phyloP scores from a whole-genome alignment of 2,797 vertebrate species.

The Ibycter americanus region DNA sequence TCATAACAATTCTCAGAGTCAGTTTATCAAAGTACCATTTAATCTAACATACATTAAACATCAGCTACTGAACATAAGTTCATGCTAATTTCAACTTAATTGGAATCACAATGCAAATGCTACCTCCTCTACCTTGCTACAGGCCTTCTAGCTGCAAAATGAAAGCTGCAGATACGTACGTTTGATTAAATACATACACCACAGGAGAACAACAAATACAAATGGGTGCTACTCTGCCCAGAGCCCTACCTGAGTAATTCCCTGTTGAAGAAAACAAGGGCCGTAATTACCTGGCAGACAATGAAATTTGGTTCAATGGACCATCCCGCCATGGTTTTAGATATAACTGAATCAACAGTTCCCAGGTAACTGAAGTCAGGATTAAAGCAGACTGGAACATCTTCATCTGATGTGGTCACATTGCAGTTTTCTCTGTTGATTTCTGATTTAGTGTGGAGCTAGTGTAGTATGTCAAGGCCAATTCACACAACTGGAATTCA shows the following conservation, averaged over 20 bases:
- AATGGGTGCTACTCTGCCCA: not conserved
- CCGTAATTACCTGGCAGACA: not conserved
- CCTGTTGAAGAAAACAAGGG: not conserved
- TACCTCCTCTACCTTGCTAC: not conserved
- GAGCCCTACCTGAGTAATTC: not conserved
- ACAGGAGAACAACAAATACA: not conserved
- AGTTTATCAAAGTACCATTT: conserved; percentile 29
- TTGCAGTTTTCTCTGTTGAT: not conserved
- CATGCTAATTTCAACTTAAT: conserved; percentile 5
- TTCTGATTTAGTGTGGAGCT: not conserved
- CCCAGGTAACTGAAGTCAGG: not conserved
- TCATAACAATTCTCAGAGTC: not conserved
- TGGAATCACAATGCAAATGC: not conserved
- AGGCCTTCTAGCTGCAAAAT: not conserved
- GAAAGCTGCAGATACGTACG: not conserved
- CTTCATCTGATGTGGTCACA: not conserved
- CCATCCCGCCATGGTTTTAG: not conserved
- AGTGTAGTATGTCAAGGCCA: not conserved
- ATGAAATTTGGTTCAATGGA: not conserved
- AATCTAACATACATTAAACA: not conserved
- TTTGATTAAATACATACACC: not conserved
- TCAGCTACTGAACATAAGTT: not conserved
- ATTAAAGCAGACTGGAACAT: not conserved
- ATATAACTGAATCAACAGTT: not conserved
- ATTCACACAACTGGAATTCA: not conserved